phyloP scores from a whole-genome alignment of 2,888 invertebrate species.

The Morpho helenor region DNA sequence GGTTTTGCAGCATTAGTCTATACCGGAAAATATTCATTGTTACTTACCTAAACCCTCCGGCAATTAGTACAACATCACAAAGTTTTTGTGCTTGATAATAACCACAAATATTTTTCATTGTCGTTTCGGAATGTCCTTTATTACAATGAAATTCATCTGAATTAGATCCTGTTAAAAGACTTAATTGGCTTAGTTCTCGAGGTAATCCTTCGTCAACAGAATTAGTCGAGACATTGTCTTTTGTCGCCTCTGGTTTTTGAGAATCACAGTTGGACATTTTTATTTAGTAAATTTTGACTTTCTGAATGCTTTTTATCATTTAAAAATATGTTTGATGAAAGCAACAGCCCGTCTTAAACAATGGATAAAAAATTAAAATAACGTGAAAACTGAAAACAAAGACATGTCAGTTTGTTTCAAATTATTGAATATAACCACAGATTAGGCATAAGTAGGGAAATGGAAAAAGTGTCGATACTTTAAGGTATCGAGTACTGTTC shows the following conservation, averaged over 20 bases:
- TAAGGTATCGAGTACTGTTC: too few relatives aligned
- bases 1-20: neutral
- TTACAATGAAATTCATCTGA: constrained; percentile 89
- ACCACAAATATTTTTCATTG: constrained; percentile 89
- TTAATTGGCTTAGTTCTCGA: constrained; percentile 83
- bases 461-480: too few relatives aligned
- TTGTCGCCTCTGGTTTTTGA: constrained; percentile 59
- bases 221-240: constrained; percentile 71
- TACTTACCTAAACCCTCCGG: constrained; percentile 83
- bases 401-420: constrained; percentile 32
- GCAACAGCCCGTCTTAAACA: constrained; percentile 2
- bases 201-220: constrained; percentile 80
- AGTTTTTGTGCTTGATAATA: constrained; percentile 90
- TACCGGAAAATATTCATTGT: neutral
- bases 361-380: constrained; percentile 25
- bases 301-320: constrained; percentile 12
- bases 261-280: constrained; percentile 67
- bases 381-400: constrained; percentile 54
- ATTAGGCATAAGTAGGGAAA: too few relatives aligned
- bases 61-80: constrained; percentile 92
- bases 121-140: constrained; percentile 89
- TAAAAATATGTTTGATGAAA: too few relatives aligned
- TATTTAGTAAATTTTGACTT: constrained; percentile 5
- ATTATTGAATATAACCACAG: too few relatives aligned
- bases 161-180: constrained; percentile 82